These are phyloP conservation scores for Nothocercus nigrocapillus DNA, from an alignment of 2,113 vertebrate species.

Conservation along the genomic window DNA sequence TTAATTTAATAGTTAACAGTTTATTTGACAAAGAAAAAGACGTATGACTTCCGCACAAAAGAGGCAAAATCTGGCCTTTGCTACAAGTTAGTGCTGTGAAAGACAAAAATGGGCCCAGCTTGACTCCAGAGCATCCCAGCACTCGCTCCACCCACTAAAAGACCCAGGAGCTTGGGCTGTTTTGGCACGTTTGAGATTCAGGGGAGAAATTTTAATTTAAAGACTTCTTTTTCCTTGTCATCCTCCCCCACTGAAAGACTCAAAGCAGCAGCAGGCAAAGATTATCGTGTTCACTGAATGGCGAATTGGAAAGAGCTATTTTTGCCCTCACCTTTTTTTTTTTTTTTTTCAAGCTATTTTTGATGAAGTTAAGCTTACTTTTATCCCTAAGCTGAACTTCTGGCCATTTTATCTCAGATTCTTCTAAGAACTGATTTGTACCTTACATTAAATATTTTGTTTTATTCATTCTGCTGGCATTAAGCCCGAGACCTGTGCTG, in stretches of 20 bases:
- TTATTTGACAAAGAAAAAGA: slow-evolving; percentile 34
- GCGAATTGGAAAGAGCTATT: slow-evolving; percentile 58
- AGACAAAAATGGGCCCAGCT: slow-evolving; percentile 69
- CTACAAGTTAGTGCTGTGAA: slow-evolving; percentile 11
- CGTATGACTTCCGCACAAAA: slow-evolving; percentile 25
- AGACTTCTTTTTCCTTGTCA: slow-evolving; percentile 55
- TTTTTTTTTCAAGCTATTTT: slow-evolving; percentile 29
- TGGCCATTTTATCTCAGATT: slow-evolving; percentile 15
- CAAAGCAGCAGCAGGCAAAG: slow-evolving; percentile 58
- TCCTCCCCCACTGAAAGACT: slow-evolving; percentile 52
- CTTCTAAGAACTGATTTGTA: neutral
- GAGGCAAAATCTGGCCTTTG: slow-evolving; percentile 33
- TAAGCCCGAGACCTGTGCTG: accelerated
- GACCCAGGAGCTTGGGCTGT: slow-evolving; percentile 45
- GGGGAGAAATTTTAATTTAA: slow-evolving; percentile 69
- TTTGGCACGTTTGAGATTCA: slow-evolving; percentile 65
- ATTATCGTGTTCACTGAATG: slow-evolving; percentile 20
- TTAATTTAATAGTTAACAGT: slow-evolving; percentile 41
- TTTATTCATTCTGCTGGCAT: slow-evolving; percentile 43
- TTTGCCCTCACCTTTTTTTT: neutral
- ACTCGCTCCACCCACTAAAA: slow-evolving; percentile 65
- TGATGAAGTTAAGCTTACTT: slow-evolving; percentile 35
- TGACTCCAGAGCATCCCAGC: slow-evolving; percentile 60
- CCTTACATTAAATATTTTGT: slow-evolving; percentile 2
- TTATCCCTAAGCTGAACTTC: slow-evolving; percentile 39